Conservation (phyloP, 2,797 vertebrate genomes). For the Gobio occitaniae region DNA sequence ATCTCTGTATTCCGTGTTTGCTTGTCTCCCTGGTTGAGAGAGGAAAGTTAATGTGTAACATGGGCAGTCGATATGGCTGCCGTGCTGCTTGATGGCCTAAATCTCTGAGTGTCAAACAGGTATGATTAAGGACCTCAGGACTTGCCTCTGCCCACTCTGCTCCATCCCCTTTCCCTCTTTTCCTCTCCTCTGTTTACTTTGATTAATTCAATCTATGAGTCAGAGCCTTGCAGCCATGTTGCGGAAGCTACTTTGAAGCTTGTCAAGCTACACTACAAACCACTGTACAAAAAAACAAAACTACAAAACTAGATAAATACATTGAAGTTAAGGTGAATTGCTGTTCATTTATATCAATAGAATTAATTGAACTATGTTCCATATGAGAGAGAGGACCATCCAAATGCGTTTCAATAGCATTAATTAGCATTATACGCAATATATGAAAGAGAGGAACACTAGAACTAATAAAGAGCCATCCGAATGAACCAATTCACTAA, state of each 20-base stretch:
- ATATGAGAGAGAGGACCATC: background rate
- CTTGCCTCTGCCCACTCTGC: constrained; percentile 74
- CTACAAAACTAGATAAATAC: background rate
- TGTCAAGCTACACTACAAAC: background rate
- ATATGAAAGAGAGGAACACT: background rate
- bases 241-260: constrained; percentile 9
- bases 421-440: background rate
- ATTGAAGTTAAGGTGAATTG: background rate
- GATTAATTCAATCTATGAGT: constrained; percentile 78
- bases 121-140: constrained; percentile 83
- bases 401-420: background rate
- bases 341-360: background rate
- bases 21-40: constrained; percentile 34
- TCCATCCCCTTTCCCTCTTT: constrained; percentile 60
- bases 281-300: background rate
- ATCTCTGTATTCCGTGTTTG: constrained; percentile 52
- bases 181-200: constrained; percentile 71
- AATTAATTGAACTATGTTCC: background rate
- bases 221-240: constrained; percentile 64
- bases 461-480: background rate
- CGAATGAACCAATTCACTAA: background rate
- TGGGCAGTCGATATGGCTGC: constrained; percentile 77
- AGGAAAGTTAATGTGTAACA: constrained; percentile 81
- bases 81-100: constrained; percentile 76
- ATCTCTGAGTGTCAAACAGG: constrained; percentile 82